Evolutionary conservation across 2,797 vertebrate species (phyloP).

Genomic region (Gastrophryne carolinensis): DNA sequence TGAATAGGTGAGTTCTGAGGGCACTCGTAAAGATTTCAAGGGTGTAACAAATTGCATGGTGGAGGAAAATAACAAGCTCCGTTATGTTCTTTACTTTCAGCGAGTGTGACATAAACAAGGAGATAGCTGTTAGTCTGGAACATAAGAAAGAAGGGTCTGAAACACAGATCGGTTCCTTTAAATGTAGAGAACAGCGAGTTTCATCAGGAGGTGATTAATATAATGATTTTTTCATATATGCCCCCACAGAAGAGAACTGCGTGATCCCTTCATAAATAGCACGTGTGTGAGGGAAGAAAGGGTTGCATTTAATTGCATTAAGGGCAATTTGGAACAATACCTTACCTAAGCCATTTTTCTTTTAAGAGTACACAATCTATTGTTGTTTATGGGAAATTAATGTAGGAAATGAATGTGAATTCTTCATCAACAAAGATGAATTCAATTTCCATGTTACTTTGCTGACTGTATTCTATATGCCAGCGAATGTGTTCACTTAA

Average conservation of each 20-base stretch:
- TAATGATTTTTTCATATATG: no score
- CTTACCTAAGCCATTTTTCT: background rate
- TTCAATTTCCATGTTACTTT: background rate
- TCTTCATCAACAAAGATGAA: background rate
- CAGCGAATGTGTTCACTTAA: background rate
- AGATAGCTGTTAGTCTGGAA: background rate
- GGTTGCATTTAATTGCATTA: no score
- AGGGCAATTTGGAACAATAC: no score
- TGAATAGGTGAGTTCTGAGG: no score
- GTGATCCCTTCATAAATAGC: background rate
- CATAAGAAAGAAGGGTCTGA: background rate
- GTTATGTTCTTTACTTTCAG: background rate
- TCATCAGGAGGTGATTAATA: no score
- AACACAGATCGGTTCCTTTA: no score
- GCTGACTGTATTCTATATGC: background rate
- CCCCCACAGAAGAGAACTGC: background rate
- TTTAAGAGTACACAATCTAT: background rate
- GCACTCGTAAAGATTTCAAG: no score
- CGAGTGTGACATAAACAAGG: background rate
- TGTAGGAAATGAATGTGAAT: background rate
- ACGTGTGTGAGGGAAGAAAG: no score
- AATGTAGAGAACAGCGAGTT: no score
- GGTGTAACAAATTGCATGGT: no score
- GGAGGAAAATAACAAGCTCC: no score
- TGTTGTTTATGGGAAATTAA: background rate